A percentile compares a stretch with the other conserved stretches of the same genome.
phyloP scores from a whole-genome alignment of 2,888 invertebrate species.

The Orgyia antiqua region DNA sequence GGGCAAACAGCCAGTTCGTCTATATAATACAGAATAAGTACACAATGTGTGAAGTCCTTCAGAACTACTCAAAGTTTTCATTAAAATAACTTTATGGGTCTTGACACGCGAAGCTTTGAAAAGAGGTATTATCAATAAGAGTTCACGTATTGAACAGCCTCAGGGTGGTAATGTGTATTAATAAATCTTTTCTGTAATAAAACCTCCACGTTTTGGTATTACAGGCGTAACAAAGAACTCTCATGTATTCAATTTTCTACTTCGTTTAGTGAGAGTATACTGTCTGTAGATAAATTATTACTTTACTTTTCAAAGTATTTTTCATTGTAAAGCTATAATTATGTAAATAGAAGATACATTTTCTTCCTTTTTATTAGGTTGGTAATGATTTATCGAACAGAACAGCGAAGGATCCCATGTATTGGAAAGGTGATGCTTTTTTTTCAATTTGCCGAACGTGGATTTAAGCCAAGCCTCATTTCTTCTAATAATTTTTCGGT shows the following conservation, averaged over 20 bases:
- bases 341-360: constrained; percentile 14
- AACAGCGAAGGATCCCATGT: too few relatives aligned
- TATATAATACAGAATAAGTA: too few relatives aligned
- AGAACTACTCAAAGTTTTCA: background rate
- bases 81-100: constrained; percentile 2
- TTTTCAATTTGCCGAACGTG: too few relatives aligned
- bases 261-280: constrained; percentile 9
- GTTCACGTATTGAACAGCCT: constrained; percentile 4
- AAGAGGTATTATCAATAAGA: constrained; percentile 2
- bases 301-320: constrained; percentile 24
- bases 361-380: background rate
- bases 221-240: constrained; percentile 18
- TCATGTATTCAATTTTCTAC: constrained; percentile 21
- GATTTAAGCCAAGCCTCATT: too few relatives aligned
- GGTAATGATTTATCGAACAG: too few relatives aligned
- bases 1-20: too few relatives aligned
- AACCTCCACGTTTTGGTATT: constrained; percentile 14
- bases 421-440: too few relatives aligned
- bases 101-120: constrained; percentile 2
- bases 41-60: too few relatives aligned
- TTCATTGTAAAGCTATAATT: constrained; percentile 6
- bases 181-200: constrained; percentile 19
- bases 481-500: too few relatives aligned
- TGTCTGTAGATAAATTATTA: constrained; percentile 22
- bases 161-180: constrained; percentile 11